phyloP scores from a whole-genome alignment of 64 coral and sea anemone genomes.

The Dendrophyllia cribrosa region DNA sequence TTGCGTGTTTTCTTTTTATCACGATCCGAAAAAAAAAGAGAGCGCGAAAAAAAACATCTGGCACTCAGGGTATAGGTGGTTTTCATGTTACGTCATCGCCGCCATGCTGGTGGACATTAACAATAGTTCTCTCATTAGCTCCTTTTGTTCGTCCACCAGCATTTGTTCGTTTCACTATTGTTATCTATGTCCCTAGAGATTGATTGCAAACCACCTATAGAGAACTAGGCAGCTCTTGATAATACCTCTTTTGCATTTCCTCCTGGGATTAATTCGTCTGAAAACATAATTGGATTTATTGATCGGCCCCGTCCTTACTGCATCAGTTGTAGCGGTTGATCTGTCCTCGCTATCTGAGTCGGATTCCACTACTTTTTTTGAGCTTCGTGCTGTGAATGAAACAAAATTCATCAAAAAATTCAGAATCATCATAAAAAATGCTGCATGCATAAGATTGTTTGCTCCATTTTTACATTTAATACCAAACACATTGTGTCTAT shows the following conservation, averaged over 20 bases:
- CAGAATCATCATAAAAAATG: background rate
- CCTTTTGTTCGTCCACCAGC: too few species aligned
- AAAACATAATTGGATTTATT: background rate
- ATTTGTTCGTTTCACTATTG: too few species aligned
- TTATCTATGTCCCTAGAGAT: too few species aligned
- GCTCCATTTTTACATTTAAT: too few species aligned
- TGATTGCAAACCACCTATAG: background rate
- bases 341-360: background rate
- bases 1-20: too few species aligned
- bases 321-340: background rate
- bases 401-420: background rate
- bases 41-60: too few species aligned
- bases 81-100: too few species aligned
- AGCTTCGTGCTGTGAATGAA: background rate
- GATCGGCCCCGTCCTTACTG: background rate
- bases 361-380: background rate
- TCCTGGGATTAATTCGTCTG: slow-evolving; percentile 6
- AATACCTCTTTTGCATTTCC: slow-evolving; percentile 32
- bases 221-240: background rate
- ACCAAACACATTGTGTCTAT: too few species aligned
- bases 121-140: too few species aligned
- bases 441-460: background rate
- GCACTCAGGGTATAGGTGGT: too few species aligned
- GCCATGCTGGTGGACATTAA: too few species aligned
- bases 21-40: too few species aligned